Base-by-base conservation (phyloP, 2,888 invertebrate genomes). In the Lasioglossum vierecki region DNA sequence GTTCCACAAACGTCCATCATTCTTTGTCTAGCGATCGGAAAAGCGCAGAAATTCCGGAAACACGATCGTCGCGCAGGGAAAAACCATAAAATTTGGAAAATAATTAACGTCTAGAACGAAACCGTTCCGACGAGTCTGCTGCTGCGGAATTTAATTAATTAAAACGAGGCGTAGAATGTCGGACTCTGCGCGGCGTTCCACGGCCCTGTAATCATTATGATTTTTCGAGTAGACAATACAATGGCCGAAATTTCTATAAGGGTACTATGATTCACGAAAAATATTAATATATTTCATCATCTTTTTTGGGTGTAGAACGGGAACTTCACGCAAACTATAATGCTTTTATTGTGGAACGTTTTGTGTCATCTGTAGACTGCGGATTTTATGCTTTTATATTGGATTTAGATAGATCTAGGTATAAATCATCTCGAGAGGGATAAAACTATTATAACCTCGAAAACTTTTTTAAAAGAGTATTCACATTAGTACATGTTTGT, bases 211-310 rank as follows among this genome's bases (percentile, higher is more conserved):
- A 71, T 76, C 35, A 80, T 78, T 83, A 78, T 39, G 86, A 72
- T 85, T 75, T 79, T 74, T 83, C 75, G 75, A 76, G 76, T 63
- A 66, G 44, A n/a, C 57, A 77, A 77, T 57, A 57, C 57, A n/a
- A 4, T n/a, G n/a, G 11, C 4, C 57, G n/a, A n/a, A 57, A 57
- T n/a, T n/a, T 57, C n/a, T 53, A 22, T n/a, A 9, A 2, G 53
- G 9, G 9, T n/a, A n/a, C 3, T 9, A 53, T 53, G 53, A n/a
- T 22, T 57, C 8, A 11, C n/a, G 57, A n/a, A 57, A 57, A 57
- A 57, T 57, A 57, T 57, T n/a, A 4, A n/a, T n/a, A n/a, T 11
- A 53, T 53, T 53, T 53, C 3, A 53, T 22, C 0, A 22, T 53
- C 18, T 11, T 22, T 49, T 22, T 22, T 49, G 18, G 22, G 22